Base-by-base conservation (phyloP, 2,888 invertebrate species). In the Cylloceria caligata region DNA sequence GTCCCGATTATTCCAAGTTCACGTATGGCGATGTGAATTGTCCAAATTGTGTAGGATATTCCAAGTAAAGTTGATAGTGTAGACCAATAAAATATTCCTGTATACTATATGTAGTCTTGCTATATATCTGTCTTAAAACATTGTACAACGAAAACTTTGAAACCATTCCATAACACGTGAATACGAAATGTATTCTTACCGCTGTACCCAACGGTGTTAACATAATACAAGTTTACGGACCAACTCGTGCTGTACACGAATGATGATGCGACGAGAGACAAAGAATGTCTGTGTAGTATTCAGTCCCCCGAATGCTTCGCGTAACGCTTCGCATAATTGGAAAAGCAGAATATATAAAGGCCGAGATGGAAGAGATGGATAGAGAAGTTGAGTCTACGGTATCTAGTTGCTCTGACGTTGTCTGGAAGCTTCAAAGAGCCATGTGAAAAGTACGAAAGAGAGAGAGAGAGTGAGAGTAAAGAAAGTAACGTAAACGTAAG, bases 211-310 rank as follows among this genome's bases (percentile, higher is more conserved):
- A 24, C 11, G 49, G 49, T 24, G 24, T 7, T 52, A 52, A 24
- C 21, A 21, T 67, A 80, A 80, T 55, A 62, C 42, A 52, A 74
- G 69, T 75, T 80, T 71, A 71, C 75, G 64, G 64, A 69, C 27
- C 60, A n/a, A 27, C 9, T 16, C 3, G 57, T 16, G 27, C 42
- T 36, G 45, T 71, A 27, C 39, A 74, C 27, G 24, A 52, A 79
- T 60, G 73, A 73, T 49, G 45, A 67, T 21, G 73, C 52, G 67
- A 60, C 67, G 67, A 72, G 57, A 65, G 27, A 49, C 45, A 67
- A 65, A 30, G 47, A 78, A 49, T 60, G 30, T 19, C 7, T 13
- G 60, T 21, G 39, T 30, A 30, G 6, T 42, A 49, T 7, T 16
- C 45, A 27, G 11, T 34, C 16, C 42, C 19, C 19, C 11, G 45